These are phyloP conservation scores for Pimpla rufipes DNA, from an alignment of 2,888 invertebrate genomes.

Conservation along the genomic window DNA sequence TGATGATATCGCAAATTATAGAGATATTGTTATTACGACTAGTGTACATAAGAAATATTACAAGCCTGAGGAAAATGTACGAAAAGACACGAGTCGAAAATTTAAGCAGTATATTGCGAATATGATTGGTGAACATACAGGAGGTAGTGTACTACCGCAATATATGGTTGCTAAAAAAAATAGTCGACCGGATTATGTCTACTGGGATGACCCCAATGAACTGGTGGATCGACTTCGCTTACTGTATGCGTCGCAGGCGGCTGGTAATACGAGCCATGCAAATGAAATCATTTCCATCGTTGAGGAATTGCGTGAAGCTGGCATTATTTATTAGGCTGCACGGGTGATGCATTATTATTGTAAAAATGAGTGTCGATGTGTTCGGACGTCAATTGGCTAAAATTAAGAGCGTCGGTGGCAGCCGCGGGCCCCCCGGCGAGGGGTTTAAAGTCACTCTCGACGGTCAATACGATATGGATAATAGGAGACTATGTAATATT, in stretches of 20 bases:
- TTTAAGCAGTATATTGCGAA: conserved; percentile 12
- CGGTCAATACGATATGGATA: conserved; percentile 59
- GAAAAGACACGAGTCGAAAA: conserved; percentile 10
- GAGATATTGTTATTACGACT: conserved; percentile 35
- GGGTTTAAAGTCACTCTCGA: conserved; percentile 51
- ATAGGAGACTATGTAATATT: conserved; percentile 51
- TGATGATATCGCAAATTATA: conserved; percentile 32
- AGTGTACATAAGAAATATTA: conserved; percentile 60
- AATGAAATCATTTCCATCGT: conserved; percentile 17
- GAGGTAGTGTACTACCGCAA: background rate
- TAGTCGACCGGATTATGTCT: conserved; percentile 5
- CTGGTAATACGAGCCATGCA: background rate
- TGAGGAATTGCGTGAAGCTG: conserved; percentile 34
- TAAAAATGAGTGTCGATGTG: background rate
- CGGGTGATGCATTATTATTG: background rate
- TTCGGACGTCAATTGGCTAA: conserved; percentile 30
- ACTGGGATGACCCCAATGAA: conserved; percentile 45
- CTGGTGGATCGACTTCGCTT: conserved; percentile 36
- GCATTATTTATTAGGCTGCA: background rate
- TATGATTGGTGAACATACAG: background rate
- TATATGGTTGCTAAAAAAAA: background rate
- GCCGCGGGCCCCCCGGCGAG: conserved; percentile 44
- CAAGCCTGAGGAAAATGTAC: conserved; percentile 11
- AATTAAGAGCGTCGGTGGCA: background rate
- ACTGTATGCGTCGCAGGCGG: conserved; percentile 32